These are phyloP conservation scores for Dascyllus trimaculatus DNA, from an alignment of 2,113 vertebrate species.

Conservation along the genomic window DNA sequence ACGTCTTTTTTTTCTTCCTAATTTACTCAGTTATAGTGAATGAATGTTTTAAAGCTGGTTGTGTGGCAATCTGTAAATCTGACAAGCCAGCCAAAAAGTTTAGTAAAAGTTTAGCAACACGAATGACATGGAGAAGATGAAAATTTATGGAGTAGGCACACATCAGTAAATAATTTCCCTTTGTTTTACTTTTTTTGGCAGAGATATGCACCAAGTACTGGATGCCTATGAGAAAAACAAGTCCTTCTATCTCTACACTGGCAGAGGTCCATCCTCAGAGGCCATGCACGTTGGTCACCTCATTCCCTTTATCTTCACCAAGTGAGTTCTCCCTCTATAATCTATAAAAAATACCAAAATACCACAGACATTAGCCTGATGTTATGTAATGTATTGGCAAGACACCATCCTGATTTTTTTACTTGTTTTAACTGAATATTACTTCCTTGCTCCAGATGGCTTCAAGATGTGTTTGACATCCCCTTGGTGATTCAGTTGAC, in stretches of 20 bases:
- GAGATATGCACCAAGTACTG: slow-evolving; percentile 96
- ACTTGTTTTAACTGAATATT: not conserved
- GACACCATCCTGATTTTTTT: too few species aligned
- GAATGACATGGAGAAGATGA: not conserved
- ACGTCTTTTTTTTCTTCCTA: not conserved
- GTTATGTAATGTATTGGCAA: not conserved
- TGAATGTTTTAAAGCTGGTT: not conserved
- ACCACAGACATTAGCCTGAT: not conserved
- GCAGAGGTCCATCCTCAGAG: slow-evolving; percentile 95
- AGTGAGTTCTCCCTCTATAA: slow-evolving; percentile 85
- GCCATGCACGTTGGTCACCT: slow-evolving; percentile 97
- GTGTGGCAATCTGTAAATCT: not conserved
- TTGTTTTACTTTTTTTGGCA: slow-evolving; percentile 65
- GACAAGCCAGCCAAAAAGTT: too few species aligned
- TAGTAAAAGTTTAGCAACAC: too few species aligned
- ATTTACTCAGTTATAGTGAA: not conserved
- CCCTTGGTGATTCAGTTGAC: slow-evolving; percentile 96
- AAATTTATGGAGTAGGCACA: not conserved
- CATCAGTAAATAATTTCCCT: not conserved
- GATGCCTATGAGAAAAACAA: slow-evolving; percentile 94
- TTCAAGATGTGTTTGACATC: slow-evolving; percentile 95
- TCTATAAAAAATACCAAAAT: not conserved
- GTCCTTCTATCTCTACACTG: slow-evolving; percentile 97
- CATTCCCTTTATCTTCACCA: slow-evolving; percentile 96
- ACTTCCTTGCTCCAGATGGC: slow-evolving; percentile 86